Evolutionary conservation across 2,113 vertebrate species (phyloP), one percentile per base, ranked within the genome.

Genomic region (Cyprichromis sp.): DNA sequence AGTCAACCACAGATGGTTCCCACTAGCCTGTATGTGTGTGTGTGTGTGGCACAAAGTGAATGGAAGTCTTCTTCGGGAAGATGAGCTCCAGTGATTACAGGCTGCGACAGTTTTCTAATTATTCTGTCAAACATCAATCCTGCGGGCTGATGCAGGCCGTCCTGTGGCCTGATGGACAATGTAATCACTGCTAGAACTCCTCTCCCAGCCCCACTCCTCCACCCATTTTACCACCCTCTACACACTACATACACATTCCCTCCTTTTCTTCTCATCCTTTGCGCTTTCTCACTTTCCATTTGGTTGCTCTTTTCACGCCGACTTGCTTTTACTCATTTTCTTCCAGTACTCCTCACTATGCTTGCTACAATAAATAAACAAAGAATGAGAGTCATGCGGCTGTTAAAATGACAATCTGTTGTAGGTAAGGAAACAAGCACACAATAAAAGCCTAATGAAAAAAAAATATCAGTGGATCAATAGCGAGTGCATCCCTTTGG

Each of bases 41-140:
- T 38, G 76, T 66, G 83, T 11, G 16, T 71, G 10, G 86, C 90
- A 92, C 86, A 84, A 61, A 89, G 86, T 11, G 84, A 94, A 94
- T 94, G 87, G 95, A 94, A 95, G 95, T 96, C 95, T 96, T 96
- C 94, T 94, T 85, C 19, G 55, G 91, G 88, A 95, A 96, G 96
- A 97, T 97, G 96, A 96, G 96, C 96, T 96, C 86, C 91, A 97
- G 96, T 95, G 96, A 98, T 97, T 98, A 98, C 97, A 96, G 94
- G 96, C 96, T 94, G 97, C 97, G 98, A 98, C 97, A 98, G 96
- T 97, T 99, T 98, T 98, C 97, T 99, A 99, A 99, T 99, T 99
- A 99, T 97, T 98, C 97, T 99, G 98, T 98, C 98, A 99, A 98
- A 97, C 97, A 98, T 99, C 98, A 98, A 98, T 98, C 97, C 96